These are phyloP conservation scores for Adela reaumurella DNA, from an alignment of 2,888 invertebrate species.

Conservation along the genomic window DNA sequence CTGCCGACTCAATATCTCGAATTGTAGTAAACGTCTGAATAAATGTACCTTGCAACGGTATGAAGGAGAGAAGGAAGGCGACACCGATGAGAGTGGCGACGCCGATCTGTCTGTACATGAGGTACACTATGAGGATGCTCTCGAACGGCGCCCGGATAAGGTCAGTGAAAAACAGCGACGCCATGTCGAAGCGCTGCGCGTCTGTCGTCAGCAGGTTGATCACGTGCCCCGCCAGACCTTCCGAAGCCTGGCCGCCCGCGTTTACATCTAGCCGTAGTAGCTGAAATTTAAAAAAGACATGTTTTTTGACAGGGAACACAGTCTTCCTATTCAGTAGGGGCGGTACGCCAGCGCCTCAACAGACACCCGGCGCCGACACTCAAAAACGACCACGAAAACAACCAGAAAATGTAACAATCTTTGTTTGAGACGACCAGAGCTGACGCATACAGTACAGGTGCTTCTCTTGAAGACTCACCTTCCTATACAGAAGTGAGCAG, in stretches of 20 bases:
- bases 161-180: constrained; percentile 75
- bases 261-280: constrained; percentile 66
- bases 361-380: too few species aligned
- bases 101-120: constrained; percentile 64
- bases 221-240: constrained; percentile 65
- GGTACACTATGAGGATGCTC: constrained; percentile 68
- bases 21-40: too few species aligned
- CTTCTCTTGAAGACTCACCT: too few species aligned
- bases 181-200: constrained; percentile 81
- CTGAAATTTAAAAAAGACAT: constrained; percentile 30
- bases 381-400: too few species aligned
- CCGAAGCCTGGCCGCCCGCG: constrained; percentile 53
- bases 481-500: constrained; percentile 70
- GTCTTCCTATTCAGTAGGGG: too few species aligned
- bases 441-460: too few species aligned
- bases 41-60: constrained; percentile 65
- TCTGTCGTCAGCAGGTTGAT: constrained; percentile 82
- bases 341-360: too few species aligned
- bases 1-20: too few species aligned
- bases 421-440: too few species aligned
- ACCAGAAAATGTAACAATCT: too few species aligned
- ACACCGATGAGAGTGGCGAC: constrained; percentile 58
- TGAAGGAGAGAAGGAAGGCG: constrained; percentile 55
- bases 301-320: too few species aligned
- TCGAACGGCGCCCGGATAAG: constrained; percentile 81